These are phyloP conservation scores for Cyprinus carpio DNA, from an alignment of 2,113 vertebrate species.

Conservation along the genomic window DNA sequence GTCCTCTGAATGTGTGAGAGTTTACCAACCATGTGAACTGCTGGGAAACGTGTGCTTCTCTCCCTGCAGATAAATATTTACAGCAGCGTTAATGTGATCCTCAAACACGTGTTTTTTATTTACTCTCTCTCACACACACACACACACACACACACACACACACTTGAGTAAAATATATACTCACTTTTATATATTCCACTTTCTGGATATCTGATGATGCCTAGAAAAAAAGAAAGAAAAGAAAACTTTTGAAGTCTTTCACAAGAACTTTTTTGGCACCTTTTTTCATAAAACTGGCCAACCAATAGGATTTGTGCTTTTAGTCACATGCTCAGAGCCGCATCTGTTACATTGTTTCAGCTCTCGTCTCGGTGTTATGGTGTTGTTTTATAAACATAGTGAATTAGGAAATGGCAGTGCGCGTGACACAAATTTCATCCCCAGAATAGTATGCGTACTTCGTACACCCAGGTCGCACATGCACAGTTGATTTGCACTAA, in stretches of 20 bases:
- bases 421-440: neutral
- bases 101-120: neutral
- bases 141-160: neutral
- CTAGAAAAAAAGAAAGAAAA: neutral
- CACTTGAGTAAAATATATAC: neutral
- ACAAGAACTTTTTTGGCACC: neutral
- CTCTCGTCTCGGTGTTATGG: too few species aligned
- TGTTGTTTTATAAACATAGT: too few species aligned
- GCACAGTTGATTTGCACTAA: neutral
- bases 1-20: neutral
- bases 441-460: neutral
- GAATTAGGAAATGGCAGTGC: too few species aligned
- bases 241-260: neutral
- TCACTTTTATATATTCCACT: neutral
- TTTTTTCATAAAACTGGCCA: neutral
- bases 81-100: neutral
- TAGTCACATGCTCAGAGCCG: too few species aligned
- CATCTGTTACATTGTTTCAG: too few species aligned
- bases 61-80: neutral
- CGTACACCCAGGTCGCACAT: too few species aligned
- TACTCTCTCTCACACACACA: neutral
- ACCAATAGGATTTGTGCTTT: neutral
- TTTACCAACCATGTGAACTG: neutral
- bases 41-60: accelerated
- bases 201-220: neutral